Evolutionary conservation across 2,888 invertebrate genomes (phyloP), one percentile per base, ranked within the genome.

Genomic region (Acrobasis consociella): DNA sequence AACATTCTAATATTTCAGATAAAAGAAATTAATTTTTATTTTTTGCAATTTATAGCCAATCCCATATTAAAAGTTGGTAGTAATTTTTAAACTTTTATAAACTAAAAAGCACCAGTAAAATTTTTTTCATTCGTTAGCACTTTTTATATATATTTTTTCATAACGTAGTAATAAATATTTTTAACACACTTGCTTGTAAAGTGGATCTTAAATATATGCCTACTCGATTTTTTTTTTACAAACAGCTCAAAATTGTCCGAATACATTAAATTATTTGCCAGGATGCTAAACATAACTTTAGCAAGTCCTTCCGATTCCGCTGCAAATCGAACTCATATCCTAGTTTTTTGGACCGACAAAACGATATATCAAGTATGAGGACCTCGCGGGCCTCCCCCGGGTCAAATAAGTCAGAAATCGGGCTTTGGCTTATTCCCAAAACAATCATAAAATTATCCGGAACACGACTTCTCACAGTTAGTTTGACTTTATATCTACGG

Each of bases 391-490:
- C 71, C 65, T 89, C 91, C 89, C 90, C 69, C 72, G 91, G 88
- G 90, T 83, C 86, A 81, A 81, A 89, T 87, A 87, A 89, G 85
- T 88, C 84, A 82, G 72, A 67, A 69, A 78, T 73, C 71, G 65
- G 75, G 72, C 82, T 78, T 86, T 89, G 87, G 89, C 86, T 70
- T 77, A 89, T 89, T 89, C 90, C 91, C 89, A 90, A 87, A 84
- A 83, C 89, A 85, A 88, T 87, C 84, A 81, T 86, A 84, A 86
- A 75, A 82, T 78, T 74, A 81, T 80, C 74, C 74, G 69, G 62
- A 76, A 75, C 73, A 77, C 73, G 66, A 73, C 67, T 69, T 78
- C 71, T 66, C 64, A 66, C 71, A 66, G 73, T 72, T 72, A 69
- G 71, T 50, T 62, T 55, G 53, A 42, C 10, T 72, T 67, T 64